Evolutionary conservation across 2,888 invertebrate genomes (phyloP).

Genomic region (Agrochola macilenta): DNA sequence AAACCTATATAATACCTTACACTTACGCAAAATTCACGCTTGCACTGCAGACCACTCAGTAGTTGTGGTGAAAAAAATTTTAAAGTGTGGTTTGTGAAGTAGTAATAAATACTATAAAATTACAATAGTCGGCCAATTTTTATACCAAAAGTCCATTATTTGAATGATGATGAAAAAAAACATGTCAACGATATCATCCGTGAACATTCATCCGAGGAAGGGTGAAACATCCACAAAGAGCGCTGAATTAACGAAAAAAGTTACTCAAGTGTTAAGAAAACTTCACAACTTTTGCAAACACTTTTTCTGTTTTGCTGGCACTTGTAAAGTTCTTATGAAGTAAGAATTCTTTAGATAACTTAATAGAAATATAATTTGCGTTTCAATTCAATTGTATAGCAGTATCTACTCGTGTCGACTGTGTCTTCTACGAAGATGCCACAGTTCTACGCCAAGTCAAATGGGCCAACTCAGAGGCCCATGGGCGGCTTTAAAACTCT

Average conservation of each 20-base stretch:
- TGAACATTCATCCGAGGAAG: conserved; percentile 11
- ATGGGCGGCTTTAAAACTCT: no score
- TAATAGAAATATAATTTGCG: conserved; percentile 13
- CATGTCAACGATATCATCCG: not conserved
- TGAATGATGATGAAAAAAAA: not conserved
- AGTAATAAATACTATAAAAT: not conserved
- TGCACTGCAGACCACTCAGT: not conserved
- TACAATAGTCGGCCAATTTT: not conserved
- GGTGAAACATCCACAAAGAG: conserved; percentile 16
- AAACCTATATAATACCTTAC: not conserved
- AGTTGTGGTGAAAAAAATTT: not conserved
- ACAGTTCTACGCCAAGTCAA: not conserved
- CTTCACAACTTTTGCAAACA: conserved; percentile 45
- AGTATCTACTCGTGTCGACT: not conserved
- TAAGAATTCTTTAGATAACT: conserved; percentile 30
- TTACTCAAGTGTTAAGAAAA: conserved; percentile 32
- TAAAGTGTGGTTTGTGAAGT: not conserved
- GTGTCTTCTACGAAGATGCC: not conserved
- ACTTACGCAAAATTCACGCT: not conserved
- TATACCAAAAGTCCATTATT: not conserved
- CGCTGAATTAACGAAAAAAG: conserved; percentile 33
- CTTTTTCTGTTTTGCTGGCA: conserved; percentile 43
- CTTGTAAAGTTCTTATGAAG: conserved; percentile 40
- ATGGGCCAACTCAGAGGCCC: no score
- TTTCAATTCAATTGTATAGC: not conserved